Base-by-base conservation (phyloP, 2,797 vertebrate species). In the Psittacula derbiana region DNA sequence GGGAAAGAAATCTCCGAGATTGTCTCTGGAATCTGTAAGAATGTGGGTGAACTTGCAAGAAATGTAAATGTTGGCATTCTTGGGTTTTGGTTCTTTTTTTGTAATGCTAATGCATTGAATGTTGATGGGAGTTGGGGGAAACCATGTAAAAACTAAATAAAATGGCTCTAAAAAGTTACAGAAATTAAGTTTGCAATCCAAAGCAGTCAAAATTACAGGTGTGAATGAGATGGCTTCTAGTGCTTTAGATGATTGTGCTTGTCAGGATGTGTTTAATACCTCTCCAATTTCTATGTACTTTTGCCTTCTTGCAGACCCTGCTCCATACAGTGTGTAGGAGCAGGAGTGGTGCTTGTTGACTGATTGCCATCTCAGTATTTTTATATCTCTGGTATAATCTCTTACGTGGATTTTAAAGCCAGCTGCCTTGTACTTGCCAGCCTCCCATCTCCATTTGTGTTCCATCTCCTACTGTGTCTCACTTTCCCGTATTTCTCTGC, bases 11-110 rank as follows among this genome's bases (percentile, higher is more conserved):
- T 60, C 52, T 76, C 13, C 10, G 65, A 31, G 47, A 41, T 88
- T 3, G 3, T 61, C n/a, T 44, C 49, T 53, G 18, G 24, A 73
- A 33, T 70, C 25, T 10, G 6, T 72, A 72, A 76, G 71, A 91
- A 85, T 50, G 67, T 62, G 90, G 82, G 70, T 80, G 55, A 92
- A 76, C 81, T 85, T 92, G 65, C 23, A 90, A n/a, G 53, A 65
- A 78, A 93, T 86, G 88, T 9, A 80, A 71, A 86, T 92, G 40
- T 50, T 62, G 19, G 25, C 3, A 20, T 78, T 61, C 53, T 83
- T 53, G 43, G 0, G 6, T 67, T 67, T 50, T 36, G 10, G 23
- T 67, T 49, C 58, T 46, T 62, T 72, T 82, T 92, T 83, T 33
- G 12, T 86, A 75, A 79, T 82, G 78, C 27, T 81, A 66, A 78